Evolutionary conservation across 2,888 invertebrate genomes (phyloP), one percentile per base, ranked within the genome.

Genomic region (Eurytoma californica): DNA sequence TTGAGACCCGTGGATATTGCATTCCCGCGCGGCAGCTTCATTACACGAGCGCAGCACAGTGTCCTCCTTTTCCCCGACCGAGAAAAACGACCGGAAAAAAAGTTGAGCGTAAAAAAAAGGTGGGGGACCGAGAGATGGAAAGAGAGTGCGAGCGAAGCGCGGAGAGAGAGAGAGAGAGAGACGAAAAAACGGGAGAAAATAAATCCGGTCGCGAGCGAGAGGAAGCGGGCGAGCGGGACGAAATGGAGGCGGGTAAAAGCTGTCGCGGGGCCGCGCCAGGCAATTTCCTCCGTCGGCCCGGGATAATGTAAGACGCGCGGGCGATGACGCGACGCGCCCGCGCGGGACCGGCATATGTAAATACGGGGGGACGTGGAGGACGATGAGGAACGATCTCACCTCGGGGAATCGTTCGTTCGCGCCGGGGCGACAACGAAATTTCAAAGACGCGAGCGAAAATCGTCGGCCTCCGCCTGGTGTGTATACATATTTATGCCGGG

Each of bases 231-330:
- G 9, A 39, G 9, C 9, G 24, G 39, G 24, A 13, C 9, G 58
- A 13, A 13, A 60, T 28, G 28, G 57, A 18, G 18, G 61, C n/a
- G 24, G 61, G 39, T 39, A 61, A 61, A 61, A 28, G 61, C n/a
- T 30, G 57, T 18, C n/a, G 57, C 18, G 57, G 47, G 47, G 20
- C 20, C 53, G 7, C n/a, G n/a, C 5, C 12, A 55, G 68, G 74
- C 47, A 68, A 76, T 69, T 63, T 76, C 69, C 69, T 61, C 28
- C 58, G 70, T 68, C 47, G 63, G 63, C 30, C 53, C 53, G 61
- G 30, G 47, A 28, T 61, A 39, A 72, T 18, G 47, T 24, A 18
- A 51, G 24, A 39, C 61, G 72, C 60, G 28, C 60, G 13, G 47
- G 47, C 30, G 63, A 63, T 39, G 13, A 18, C n/a, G 51, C 24